Conservation (phyloP, 2,113 vertebrate species). For the Lanius collurio region DNA sequence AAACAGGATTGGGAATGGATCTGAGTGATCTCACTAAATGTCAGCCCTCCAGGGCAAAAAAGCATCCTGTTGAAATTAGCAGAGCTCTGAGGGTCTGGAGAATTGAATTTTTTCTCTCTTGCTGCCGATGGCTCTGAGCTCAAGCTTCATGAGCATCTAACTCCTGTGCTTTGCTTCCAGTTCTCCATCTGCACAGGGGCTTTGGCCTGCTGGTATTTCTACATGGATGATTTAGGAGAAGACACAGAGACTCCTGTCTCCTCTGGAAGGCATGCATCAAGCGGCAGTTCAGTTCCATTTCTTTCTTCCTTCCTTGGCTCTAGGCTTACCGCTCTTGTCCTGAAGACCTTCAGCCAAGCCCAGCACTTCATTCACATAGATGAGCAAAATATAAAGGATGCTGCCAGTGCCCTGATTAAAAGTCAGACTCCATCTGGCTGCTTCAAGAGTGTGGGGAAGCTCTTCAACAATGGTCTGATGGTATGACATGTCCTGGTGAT, state of each 20-base stretch:
- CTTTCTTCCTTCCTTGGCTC: neutral
- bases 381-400: conserved; percentile 57
- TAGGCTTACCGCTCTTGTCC: conserved; percentile 75
- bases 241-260: neutral
- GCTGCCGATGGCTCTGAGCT: neutral
- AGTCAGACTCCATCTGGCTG: conserved; percentile 60
- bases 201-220: neutral
- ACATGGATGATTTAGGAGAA: neutral
- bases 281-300: neutral
- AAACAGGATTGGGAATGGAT: neutral
- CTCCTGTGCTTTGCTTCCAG: neutral
- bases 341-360: conserved; percentile 75
- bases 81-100: neutral
- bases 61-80: neutral
- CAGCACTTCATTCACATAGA: conserved; percentile 63
- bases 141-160: neutral
- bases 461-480: conserved; percentile 74
- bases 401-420: conserved; percentile 41
- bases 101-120: neutral
- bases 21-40: neutral
- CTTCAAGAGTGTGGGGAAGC: conserved; percentile 68
- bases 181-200: neutral
- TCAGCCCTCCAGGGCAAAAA: neutral
- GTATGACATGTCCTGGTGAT: conserved; percentile 6
- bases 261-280: neutral